Conservation (phyloP, 2,113 vertebrate genomes). For the Sminthopsis crassicaudata region DNA sequence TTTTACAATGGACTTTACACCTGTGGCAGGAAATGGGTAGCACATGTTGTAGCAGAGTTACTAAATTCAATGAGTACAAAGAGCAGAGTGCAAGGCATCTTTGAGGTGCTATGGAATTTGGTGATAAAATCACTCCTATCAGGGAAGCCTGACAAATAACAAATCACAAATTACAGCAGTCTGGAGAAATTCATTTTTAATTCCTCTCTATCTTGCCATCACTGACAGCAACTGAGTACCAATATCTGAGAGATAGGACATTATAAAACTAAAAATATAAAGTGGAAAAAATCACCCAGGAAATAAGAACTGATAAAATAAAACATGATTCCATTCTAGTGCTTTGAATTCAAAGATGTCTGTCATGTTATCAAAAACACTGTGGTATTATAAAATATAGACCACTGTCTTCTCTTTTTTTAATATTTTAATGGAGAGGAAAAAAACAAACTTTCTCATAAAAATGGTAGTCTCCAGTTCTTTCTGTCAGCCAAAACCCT, state of each 20-base stretch:
- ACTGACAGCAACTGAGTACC: neutral
- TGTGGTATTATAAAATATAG: neutral
- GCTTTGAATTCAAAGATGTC: neutral
- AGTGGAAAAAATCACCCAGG: neutral
- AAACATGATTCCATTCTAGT: neutral
- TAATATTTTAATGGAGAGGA: neutral
- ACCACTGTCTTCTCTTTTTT: neutral
- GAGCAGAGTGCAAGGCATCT: neutral
- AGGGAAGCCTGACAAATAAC: neutral
- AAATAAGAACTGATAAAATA: neutral
- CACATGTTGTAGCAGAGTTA: neutral
- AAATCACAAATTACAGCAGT: neutral
- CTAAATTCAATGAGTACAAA: neutral
- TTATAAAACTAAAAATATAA: neutral
- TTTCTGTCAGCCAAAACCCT: neutral
- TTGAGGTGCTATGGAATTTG: neutral
- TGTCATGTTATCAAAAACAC: neutral
- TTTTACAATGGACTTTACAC: neutral
- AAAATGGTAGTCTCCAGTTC: neutral
- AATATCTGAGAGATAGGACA: neutral
- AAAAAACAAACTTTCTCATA: neutral
- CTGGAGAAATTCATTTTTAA: neutral
- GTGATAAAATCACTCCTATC: neutral
- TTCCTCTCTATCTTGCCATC: neutral
- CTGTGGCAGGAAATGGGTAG: neutral